Base-by-base conservation (phyloP, 2,888 invertebrate species). In the Scrobipalpa atriplicella region DNA sequence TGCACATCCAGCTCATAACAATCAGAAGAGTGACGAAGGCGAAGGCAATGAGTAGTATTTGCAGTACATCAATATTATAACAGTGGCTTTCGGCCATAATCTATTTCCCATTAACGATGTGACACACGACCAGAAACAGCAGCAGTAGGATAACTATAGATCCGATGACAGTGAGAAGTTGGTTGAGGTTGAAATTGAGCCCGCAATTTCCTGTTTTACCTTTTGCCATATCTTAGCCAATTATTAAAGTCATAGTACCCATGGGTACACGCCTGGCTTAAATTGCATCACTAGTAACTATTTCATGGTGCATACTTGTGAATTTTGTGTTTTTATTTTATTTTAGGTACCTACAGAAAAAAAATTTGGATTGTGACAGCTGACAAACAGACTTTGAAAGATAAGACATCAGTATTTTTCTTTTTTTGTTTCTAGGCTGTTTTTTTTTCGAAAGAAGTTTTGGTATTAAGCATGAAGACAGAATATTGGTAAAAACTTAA, bases 1-100 rank as follows among this genome's bases (percentile, higher is more conserved):
- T 89, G 73, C 87, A 89, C 84, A 90, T 85, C 85, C 86, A 90
- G 38, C 81, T 89, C 78, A 89, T 80, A 0, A 88, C 79, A 1
- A 89, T 72, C 0, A 89, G 76, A 0, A 90, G 66, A 0, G 84
- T 83, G 0, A 88, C 83, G 41, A 89, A 89, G 0, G 87, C 86
- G 11, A 89, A 82, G 0, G 86, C 83, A 0, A 88, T 83, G 0
- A 88, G 64, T 0, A 87, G 18, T 0, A 89, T 54, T 77, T 88
- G 87, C 0, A 86, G 58, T 0, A 86, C 19, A 43, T 89, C 87
- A 0, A 89, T 64, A 36, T 66, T 82, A 19, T 82, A 85, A 65
- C 79, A 82, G 10, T 13, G 9, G 1, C 18, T 6, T 11, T 11
- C 43, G n/a, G 62, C 43, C 56, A 0, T 66, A 38, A 9, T 66